These are phyloP conservation scores for Phallusia fumigata DNA, from an alignment of 23 tunicate genomes.

Conservation along the genomic window DNA sequence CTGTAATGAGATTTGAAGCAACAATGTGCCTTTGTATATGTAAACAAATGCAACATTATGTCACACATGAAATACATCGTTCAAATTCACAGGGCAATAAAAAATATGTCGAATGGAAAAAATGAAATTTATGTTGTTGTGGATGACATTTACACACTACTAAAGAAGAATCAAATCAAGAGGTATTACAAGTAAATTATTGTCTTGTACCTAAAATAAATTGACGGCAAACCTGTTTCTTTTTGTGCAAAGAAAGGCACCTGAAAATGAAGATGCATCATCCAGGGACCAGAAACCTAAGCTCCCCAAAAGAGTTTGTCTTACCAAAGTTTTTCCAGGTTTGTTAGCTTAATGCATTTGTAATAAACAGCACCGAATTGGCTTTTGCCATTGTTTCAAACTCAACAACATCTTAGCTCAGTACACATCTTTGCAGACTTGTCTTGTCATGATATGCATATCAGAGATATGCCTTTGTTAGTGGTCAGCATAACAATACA, in stretches of 20 bases:
- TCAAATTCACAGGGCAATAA: not conserved
- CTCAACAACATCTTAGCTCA: no score
- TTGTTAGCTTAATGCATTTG: no score
- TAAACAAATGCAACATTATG: no score
- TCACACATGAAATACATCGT: no score
- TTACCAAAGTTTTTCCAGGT: constrained; percentile 3
- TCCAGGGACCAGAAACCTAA: not conserved
- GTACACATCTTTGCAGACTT: no score
- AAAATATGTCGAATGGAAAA: not conserved
- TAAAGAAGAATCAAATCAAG: not conserved
- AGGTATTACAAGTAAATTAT: not conserved
- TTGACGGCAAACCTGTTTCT: not conserved
- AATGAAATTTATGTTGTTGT: not conserved
- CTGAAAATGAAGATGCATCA: not conserved
- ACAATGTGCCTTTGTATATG: no score
- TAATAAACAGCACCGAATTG: no score
- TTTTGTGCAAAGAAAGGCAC: not conserved
- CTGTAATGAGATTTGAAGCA: no score
- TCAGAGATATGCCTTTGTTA: no score
- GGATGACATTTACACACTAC: not conserved
- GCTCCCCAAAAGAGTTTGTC: not conserved
- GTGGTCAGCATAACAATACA: no score
- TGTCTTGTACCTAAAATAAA: not conserved
- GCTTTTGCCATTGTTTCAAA: no score
- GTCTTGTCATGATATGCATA: no score